phyloP scores from a whole-genome alignment of 2,113 vertebrate species.

The Paedocypris sp. region DNA sequence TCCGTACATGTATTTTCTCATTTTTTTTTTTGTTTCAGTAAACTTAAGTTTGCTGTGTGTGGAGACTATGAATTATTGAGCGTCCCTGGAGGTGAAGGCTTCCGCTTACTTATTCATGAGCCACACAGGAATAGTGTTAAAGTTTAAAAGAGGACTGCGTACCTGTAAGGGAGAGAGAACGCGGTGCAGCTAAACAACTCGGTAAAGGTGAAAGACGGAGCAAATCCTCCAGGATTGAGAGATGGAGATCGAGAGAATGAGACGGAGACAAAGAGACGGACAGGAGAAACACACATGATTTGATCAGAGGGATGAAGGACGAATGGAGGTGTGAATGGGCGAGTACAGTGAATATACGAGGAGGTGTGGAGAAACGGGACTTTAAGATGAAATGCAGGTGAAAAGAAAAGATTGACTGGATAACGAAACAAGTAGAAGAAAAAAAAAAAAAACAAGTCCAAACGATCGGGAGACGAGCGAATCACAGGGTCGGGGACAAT shows the following conservation, averaged over 20 bases:
- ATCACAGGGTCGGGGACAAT: conserved; percentile 1
- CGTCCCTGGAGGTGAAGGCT: conserved; percentile 59
- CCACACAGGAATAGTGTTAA: conserved; percentile 65
- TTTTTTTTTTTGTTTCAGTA: conserved; percentile 57
- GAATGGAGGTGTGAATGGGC: background rate
- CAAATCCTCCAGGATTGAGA: background rate
- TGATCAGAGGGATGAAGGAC: conserved; percentile 20
- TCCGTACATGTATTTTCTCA: conserved; percentile 42
- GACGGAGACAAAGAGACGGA: conserved; percentile 9
- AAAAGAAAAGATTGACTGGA: background rate
- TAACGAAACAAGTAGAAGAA: background rate
- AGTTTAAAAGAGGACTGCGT: conserved; percentile 57
- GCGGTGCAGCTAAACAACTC: conserved; percentile 44
- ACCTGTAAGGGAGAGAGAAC: conserved; percentile 43
- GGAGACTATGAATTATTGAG: conserved; percentile 68
- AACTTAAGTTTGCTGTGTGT: conserved; percentile 62
- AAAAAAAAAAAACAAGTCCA: background rate
- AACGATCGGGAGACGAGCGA: background rate
- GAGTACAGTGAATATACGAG: background rate
- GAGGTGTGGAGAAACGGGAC: background rate
- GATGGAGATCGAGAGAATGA: background rate
- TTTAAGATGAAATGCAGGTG: background rate
- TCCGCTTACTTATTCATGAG: conserved; percentile 74
- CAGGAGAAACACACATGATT: conserved; percentile 2
- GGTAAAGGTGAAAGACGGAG: conserved; percentile 16